These are phyloP conservation scores for Muntiacus reevesi DNA, from an alignment of 2,113 vertebrate genomes.

Conservation along the genomic window DNA sequence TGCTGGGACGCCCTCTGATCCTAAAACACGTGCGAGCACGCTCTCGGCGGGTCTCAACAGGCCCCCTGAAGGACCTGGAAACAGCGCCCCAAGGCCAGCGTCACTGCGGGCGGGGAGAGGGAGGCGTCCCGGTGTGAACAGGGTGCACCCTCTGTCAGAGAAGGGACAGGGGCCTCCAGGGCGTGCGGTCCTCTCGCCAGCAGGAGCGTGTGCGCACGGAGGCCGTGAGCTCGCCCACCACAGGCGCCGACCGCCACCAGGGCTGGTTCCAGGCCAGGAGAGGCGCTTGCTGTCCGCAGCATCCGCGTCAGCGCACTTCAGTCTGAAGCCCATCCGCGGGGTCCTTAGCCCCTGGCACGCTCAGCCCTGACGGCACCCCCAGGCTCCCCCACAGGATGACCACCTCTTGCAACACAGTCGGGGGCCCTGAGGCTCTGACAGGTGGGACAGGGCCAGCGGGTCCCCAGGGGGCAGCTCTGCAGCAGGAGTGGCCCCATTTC, in stretches of 20 bases:
- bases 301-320: not conserved
- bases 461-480: not conserved
- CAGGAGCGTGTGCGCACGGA: accelerated
- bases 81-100: not conserved
- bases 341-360: accelerated
- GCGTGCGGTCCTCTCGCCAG: not conserved
- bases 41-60: not conserved
- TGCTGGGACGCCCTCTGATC: not conserved
- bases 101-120: accelerated
- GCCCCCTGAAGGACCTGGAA: not conserved
- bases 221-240: not conserved
- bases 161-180: not conserved
- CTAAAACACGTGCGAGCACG: not conserved
- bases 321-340: not conserved
- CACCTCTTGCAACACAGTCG: not conserved
- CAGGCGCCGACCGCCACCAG: not conserved
- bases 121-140: accelerated
- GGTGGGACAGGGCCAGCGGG: not conserved
- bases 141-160: not conserved
- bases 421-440: not conserved
- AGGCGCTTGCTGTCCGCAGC: not conserved
- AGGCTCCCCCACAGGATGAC: accelerated
- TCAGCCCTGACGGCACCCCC: not conserved
- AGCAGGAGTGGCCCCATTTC: not conserved
- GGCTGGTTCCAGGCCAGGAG: not conserved